A percentile compares a stretch with the other conserved stretches of the same genome.
Conservation (phyloP, 2,797 vertebrate species). For the Ctenosaura bakeri region DNA sequence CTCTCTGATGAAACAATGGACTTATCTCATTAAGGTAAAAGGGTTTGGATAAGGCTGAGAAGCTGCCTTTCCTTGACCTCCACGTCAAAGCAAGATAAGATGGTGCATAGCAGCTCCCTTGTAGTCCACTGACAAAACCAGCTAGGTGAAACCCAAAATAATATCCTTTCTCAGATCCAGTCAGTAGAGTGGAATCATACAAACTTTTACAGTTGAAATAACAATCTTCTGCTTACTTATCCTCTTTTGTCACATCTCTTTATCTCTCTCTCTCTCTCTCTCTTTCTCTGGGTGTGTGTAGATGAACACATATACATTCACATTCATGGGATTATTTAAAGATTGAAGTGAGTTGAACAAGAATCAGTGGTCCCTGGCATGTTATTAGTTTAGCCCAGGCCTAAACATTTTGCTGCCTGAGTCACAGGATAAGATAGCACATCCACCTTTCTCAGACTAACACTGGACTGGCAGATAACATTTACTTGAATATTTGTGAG, state of each 20-base stretch:
- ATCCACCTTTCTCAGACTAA: no score
- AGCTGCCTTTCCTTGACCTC: not conserved
- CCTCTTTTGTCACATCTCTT: not conserved
- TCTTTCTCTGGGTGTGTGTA: no score
- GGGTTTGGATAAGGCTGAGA: not conserved
- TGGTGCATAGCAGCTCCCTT: not conserved
- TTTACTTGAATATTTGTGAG: no score
- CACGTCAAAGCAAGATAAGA: not conserved
- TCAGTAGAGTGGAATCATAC: not conserved
- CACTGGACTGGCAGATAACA: no score
- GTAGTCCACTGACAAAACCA: no score
- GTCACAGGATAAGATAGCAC: no score
- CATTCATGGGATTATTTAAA: not conserved
- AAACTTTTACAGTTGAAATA: not conserved
- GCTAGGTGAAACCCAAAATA: no score
- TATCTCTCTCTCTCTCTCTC: no score
- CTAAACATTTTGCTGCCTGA: no score
- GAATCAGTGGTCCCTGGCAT: not conserved
- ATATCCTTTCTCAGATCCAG: not conserved
- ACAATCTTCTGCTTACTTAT: not conserved
- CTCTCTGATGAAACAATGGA: slow-evolving; percentile 7
- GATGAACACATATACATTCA: no score
- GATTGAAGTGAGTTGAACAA: not conserved
- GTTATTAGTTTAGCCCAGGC: no score
- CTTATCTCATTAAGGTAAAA: slow-evolving; percentile 11